Conservation (phyloP, 2,888 invertebrate genomes). For the Drosophila gaucha region DNA sequence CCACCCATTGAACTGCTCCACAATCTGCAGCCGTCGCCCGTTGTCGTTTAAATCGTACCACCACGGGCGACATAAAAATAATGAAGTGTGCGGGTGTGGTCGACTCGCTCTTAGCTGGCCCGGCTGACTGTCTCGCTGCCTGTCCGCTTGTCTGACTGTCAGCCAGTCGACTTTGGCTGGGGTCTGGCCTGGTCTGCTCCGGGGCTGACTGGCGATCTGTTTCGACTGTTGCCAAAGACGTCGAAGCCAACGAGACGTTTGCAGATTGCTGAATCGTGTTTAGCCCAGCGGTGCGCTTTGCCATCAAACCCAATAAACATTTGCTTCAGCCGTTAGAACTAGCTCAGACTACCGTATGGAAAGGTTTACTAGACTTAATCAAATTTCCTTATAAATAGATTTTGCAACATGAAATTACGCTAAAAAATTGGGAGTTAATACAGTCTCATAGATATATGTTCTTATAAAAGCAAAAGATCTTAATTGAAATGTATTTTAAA, state of each 20-base stretch:
- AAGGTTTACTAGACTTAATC: background rate
- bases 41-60: slow-evolving; percentile 81
- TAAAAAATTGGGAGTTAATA: too few species aligned
- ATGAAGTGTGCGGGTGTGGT: slow-evolving; percentile 85
- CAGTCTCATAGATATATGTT: too few species aligned
- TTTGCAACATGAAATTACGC: background rate
- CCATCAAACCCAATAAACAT: slow-evolving; percentile 65
- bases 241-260: slow-evolving; percentile 71
- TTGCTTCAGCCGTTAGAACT: slow-evolving; percentile 26
- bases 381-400: background rate
- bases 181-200: slow-evolving; percentile 42
- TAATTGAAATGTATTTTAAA: too few species aligned
- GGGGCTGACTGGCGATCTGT: slow-evolving; percentile 67
- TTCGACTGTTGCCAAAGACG: slow-evolving; percentile 70
- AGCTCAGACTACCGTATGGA: slow-evolving; percentile 15
- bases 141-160: slow-evolving; percentile 4
- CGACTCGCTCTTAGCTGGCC: slow-evolving; percentile 67
- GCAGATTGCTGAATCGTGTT: slow-evolving; percentile 77
- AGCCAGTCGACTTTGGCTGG: slow-evolving; percentile 12
- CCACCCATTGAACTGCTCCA: background rate
- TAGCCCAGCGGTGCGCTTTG: slow-evolving; percentile 68
- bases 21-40: slow-evolving; percentile 48
- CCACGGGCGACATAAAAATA: slow-evolving; percentile 85
- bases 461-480: too few species aligned
- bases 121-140: slow-evolving; percentile 23